These are phyloP conservation scores for Mesembrinibis cayennensis DNA, from an alignment of 2,113 vertebrate genomes.

Conservation along the genomic window DNA sequence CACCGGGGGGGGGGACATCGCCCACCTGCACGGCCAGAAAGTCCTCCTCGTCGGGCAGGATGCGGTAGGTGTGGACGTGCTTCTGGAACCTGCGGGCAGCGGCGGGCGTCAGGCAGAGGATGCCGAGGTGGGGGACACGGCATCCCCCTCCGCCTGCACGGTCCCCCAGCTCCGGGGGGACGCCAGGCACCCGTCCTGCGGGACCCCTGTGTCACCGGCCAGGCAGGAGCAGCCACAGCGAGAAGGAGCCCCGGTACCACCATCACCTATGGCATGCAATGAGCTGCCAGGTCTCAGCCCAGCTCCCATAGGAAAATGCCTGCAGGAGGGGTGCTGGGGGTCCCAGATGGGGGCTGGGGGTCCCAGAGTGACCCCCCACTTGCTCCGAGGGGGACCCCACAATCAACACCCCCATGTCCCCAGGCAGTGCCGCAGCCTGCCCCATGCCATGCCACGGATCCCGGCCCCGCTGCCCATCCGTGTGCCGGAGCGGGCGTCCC, in stretches of 20 bases:
- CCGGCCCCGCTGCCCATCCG: not conserved
- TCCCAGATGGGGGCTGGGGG: not conserved
- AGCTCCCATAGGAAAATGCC: not conserved
- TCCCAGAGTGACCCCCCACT: not conserved
- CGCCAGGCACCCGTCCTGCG: too few relatives aligned
- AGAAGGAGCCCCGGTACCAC: not conserved
- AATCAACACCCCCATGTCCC: not conserved
- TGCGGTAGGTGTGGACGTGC: constrained; percentile 95
- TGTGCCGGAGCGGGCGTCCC: not conserved
- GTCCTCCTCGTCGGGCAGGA: constrained; percentile 93
- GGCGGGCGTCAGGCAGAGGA: not conserved
- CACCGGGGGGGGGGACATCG: not conserved
- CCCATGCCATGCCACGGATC: too few relatives aligned
- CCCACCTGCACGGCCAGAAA: constrained; percentile 94
- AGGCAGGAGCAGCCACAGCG: not conserved
- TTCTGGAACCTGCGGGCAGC: constrained; percentile 87
- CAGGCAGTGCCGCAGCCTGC: not conserved
- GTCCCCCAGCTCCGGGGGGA: rapidly evolving
- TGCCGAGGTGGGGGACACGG: not conserved
- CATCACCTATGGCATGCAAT: rapidly evolving
- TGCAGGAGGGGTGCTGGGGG: not conserved
- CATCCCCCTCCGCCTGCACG: not conserved
- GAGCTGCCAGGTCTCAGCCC: not conserved
- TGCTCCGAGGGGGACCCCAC: not conserved
- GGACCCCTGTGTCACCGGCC: not conserved